Percentiles rank a stretch among this genome's conserved stretches.
These are phyloP conservation scores for Drosophila monieri DNA, from an alignment of 2,888 invertebrate genomes.

Conservation along the genomic window DNA sequence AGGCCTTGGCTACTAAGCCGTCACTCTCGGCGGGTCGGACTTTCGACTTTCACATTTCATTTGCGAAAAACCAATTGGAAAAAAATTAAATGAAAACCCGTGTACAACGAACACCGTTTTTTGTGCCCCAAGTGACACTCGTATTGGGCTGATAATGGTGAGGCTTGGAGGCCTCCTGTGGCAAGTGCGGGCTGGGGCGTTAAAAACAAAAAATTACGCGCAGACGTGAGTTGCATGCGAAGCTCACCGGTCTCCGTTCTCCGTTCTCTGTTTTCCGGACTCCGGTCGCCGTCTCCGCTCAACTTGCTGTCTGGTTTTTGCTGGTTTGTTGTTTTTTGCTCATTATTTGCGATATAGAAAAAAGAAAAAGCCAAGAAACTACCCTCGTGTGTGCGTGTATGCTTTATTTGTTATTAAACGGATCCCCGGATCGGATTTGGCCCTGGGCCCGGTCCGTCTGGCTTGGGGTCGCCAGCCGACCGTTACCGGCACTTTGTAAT, in stretches of 20 bases:
- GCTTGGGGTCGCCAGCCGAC: constrained; percentile 52
- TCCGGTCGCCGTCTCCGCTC: not conserved
- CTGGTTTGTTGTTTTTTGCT: constrained; percentile 59
- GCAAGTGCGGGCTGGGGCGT: constrained; percentile 32
- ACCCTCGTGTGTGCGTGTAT: constrained; percentile 49
- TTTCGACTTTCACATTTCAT: constrained; percentile 68
- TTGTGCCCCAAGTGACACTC: constrained; percentile 57
- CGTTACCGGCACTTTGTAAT: constrained; percentile 61
- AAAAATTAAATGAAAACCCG: constrained; percentile 25
- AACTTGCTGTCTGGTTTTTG: constrained; percentile 23
- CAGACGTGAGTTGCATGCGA: constrained; percentile 69
- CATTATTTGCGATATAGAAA: constrained; percentile 55
- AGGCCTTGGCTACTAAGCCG: constrained; percentile 51
- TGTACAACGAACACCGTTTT: constrained; percentile 4
- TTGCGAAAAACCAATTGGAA: constrained; percentile 31
- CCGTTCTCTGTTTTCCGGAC: no score
- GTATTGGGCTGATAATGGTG: constrained; percentile 32
- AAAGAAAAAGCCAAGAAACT: constrained; percentile 45
- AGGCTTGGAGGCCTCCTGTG: constrained; percentile 7
- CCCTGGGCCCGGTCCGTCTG: constrained; percentile 5
- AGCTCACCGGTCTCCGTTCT: not conserved
- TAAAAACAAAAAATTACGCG: constrained; percentile 78
- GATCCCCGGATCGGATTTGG: constrained; percentile 39
- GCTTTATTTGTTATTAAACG: constrained; percentile 67
- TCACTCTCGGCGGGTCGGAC: constrained; percentile 22